Base-by-base conservation (phyloP, 2,113 vertebrate species). In the Taxidea taxus region DNA sequence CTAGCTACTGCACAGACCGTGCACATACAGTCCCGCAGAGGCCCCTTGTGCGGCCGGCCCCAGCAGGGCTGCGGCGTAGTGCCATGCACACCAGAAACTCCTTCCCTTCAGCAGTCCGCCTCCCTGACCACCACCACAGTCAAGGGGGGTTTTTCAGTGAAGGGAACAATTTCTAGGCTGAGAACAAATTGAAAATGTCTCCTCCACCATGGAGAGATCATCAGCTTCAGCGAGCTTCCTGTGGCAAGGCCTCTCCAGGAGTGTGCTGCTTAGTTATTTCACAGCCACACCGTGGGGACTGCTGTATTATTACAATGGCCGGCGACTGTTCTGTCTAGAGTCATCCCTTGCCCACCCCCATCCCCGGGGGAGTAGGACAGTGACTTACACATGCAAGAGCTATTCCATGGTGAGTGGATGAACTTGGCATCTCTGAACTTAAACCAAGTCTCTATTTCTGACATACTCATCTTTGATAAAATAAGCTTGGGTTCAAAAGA, bases 121-220 rank as follows among this genome's bases (percentile, higher is more conserved):
- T 62, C 92, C 96, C 88, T 77, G 74, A 90, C 92, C 44, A 31
- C 47, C 42, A 29, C 58, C 34, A 13, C 23, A 27, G 58, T 75
- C 91, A 54, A 15, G 60, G 83, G 56, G 23, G 18, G 16, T 25
- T 96, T 60, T 93, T 78, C 49, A 27, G 78, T 82, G 51, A 91
- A 85, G 70, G 92, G 91, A 91, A 96, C 62, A 88, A 37, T 85
- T 96, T 95, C 88, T 86, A 98, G 91, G 89, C 89, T 66, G 89
- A 98, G 91, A 97, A 97, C 86, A 96, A 96, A 86, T 88, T 96
- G 87, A 90, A 95, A 95, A 97, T 95, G 47, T 94, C 89, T 86
- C 82, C 92, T 82, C 86, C 58, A 86, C 93, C 1, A 6, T 72
- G 95, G 82, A 91, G 91, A 91, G 90, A 91, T 60, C 93, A 86